These are phyloP conservation scores for Lasiurus cinereus DNA, from an alignment of 2,113 vertebrate genomes.

Conservation along the genomic window DNA sequence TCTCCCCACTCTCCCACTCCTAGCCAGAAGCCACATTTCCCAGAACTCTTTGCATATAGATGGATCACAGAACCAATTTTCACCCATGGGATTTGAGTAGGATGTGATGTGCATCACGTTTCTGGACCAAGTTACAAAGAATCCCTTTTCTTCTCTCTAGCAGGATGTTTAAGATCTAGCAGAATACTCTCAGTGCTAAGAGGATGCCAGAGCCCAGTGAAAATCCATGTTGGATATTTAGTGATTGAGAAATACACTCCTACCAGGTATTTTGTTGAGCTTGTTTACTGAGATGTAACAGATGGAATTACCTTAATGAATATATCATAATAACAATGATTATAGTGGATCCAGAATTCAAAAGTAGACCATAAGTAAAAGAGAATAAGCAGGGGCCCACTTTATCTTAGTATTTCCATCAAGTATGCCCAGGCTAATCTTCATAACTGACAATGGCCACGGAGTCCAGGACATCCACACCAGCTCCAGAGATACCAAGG, in stretches of 20 bases:
- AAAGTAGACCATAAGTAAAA: neutral
- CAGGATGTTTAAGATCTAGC: neutral
- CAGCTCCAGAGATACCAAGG: neutral
- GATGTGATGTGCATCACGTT: neutral
- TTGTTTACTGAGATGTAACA: neutral
- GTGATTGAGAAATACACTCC: neutral
- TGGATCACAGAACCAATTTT: neutral
- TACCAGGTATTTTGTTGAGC: neutral
- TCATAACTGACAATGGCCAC: neutral
- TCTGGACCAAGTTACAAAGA: neutral
- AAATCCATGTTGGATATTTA: neutral
- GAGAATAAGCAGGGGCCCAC: neutral
- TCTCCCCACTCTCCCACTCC: neutral
- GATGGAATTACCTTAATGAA: neutral
- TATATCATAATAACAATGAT: neutral
- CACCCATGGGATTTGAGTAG: neutral
- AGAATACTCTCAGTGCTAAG: neutral
- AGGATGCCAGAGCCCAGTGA: neutral
- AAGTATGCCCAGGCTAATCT: neutral
- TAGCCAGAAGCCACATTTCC: neutral
- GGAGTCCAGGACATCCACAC: neutral
- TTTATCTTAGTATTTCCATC: neutral
- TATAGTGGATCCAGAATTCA: neutral
- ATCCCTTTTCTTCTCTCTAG: neutral
- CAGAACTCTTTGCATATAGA: neutral